Conservation (phyloP, 1,140 invertebrate genomes). For the Bombus sibiricus region DNA sequence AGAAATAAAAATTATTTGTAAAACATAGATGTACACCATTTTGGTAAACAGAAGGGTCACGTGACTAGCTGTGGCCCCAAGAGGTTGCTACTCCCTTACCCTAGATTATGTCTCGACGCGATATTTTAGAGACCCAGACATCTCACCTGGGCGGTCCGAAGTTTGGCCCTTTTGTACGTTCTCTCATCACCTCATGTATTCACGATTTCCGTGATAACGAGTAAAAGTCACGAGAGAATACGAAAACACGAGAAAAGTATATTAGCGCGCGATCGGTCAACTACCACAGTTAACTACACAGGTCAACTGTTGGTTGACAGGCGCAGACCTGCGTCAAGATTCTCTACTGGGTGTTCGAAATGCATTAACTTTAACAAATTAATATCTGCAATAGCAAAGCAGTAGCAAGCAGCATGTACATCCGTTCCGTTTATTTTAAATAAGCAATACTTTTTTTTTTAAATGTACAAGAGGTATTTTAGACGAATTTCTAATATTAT, state of each 20-base stretch:
- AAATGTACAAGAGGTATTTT: neutral
- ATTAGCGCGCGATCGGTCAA: constrained; percentile 55
- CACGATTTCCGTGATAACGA: neutral
- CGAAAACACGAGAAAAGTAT: constrained; percentile 26
- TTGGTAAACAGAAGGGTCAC: constrained; percentile 81
- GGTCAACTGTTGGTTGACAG: constrained; percentile 61
- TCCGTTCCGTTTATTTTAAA: neutral
- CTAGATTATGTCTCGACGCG: constrained; percentile 55
- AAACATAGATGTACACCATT: constrained; percentile 76
- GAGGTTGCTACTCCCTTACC: constrained; percentile 71
- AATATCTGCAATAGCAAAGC: neutral
- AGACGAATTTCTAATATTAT: neutral
- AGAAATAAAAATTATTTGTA: constrained; percentile 62
- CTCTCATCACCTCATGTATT: constrained; percentile 62
- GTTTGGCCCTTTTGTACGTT: constrained; percentile 39
- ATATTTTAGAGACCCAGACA: constrained; percentile 33
- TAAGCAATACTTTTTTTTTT: neutral
- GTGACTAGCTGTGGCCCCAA: constrained; percentile 73
- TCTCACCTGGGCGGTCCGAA: constrained; percentile 72
- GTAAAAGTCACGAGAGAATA: neutral
- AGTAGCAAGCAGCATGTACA: neutral
- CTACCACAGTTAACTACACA: constrained; percentile 55
- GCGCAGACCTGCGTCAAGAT: constrained; percentile 52
- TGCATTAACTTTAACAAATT: constrained; percentile 4
- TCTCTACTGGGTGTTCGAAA: constrained; percentile 57